phyloP scores from a whole-genome alignment of 2,113 vertebrate species.

The Melanostigma gelatinosum region DNA sequence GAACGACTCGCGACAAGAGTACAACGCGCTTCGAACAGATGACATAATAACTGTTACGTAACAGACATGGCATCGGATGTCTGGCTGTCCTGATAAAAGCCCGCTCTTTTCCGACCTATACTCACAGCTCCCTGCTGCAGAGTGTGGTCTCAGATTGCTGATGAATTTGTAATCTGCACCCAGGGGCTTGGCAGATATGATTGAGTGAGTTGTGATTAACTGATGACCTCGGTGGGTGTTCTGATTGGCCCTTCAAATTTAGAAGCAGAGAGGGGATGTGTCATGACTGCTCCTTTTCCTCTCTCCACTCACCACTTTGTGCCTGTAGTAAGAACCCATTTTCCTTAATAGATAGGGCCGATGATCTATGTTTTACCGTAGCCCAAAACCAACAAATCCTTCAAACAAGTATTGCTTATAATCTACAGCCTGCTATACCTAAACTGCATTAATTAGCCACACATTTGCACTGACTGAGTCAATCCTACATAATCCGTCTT shows the following conservation, averaged over 20 bases:
- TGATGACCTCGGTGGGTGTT: conserved; percentile 59
- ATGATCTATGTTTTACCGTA: background rate
- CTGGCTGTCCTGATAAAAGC: conserved; percentile 55
- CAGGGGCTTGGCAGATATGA: conserved; percentile 51
- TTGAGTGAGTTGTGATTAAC: conserved; percentile 68
- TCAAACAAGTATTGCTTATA: background rate
- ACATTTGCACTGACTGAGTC: background rate
- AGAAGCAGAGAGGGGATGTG: conserved; percentile 43
- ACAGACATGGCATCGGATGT: conserved; percentile 57
- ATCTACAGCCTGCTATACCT: background rate
- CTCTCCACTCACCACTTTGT: conserved; percentile 15
- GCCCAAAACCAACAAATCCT: background rate
- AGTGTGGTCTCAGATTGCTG: conserved; percentile 44
- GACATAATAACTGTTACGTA: conserved; percentile 77
- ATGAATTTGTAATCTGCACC: conserved; percentile 66
- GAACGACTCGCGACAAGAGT: conserved; percentile 57
- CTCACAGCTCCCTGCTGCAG: conserved; percentile 21
- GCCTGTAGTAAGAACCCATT: conserved; percentile 3
- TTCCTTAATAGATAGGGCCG: background rate
- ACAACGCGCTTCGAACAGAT: conserved; percentile 63
- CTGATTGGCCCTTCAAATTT: conserved; percentile 67
- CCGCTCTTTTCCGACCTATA: conserved; percentile 48
- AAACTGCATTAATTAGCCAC: background rate
- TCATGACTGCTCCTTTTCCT: conserved; percentile 29
- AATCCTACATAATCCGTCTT: background rate